These are phyloP conservation scores for Atherix ibis DNA, from an alignment of 2,888 invertebrate species.

Conservation along the genomic window DNA sequence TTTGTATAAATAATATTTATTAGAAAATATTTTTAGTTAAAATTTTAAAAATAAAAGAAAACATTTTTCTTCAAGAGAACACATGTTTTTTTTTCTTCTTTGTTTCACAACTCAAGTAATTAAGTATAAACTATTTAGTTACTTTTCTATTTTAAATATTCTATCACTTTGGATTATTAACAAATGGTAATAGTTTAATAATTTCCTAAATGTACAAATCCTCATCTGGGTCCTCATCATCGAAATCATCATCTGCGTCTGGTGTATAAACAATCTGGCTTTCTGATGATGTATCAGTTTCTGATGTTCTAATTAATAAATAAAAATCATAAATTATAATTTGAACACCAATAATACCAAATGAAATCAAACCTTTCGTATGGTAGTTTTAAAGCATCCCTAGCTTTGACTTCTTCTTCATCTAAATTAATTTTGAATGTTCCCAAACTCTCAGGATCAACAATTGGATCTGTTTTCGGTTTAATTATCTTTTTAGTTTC, in stretches of 20 bases:
- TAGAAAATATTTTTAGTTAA: no score
- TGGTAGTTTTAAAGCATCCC: conserved; percentile 29
- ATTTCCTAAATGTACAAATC: conserved; percentile 58
- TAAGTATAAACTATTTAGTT: no score
- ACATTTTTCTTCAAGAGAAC: no score
- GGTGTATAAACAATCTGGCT: conserved; percentile 59
- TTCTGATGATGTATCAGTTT: conserved; percentile 36
- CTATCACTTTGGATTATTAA: no score
- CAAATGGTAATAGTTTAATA: no score
- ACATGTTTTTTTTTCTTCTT: no score
- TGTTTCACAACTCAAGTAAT: no score
- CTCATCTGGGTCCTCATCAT: conserved; percentile 78
- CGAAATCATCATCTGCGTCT: conserved; percentile 66
- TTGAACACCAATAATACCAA: background rate
- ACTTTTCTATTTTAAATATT: no score
- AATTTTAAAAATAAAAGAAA: no score
- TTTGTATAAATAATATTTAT: no score
- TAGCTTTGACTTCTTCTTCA: conserved; percentile 29
- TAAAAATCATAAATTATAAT: background rate
- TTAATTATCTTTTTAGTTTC: conserved; percentile 5
- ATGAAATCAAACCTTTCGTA: conserved; percentile 25
- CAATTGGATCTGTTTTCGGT: conserved; percentile 11
- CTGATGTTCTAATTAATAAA: background rate
- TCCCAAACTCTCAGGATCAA: conserved; percentile 12
- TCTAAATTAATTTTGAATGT: conserved; percentile 32